Evolutionary conservation across 1,140 invertebrate genomes (phyloP), one percentile per base, ranked within the genome.

Genomic region (Drosophila tani): DNA sequence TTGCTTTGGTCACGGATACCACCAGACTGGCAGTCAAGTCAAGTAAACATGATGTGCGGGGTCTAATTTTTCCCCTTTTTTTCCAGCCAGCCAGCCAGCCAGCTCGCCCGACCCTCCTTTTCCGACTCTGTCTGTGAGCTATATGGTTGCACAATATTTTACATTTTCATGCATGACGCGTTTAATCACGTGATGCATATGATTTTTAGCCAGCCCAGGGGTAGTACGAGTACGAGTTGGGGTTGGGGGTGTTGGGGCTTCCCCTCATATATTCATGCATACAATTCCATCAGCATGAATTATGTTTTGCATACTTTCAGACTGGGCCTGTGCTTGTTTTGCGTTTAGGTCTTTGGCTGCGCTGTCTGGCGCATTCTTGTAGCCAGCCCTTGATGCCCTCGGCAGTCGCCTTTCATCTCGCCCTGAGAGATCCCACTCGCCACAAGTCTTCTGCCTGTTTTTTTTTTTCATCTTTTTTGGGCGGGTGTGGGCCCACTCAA

Each of bases 161-260:
- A 88, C 77, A 91, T 91, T 91, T 91, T 91, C 83, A 91, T 91
- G 87, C 87, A 91, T 91, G 87, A 91, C 87, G 87, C 87, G 87
- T 91, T 91, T 91, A 91, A 84, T 91, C 87, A 91, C 87, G 87
- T 91, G 87, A 91, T 91, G 87, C 87, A 91, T 91, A 91, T 91
- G 87, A 91, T 91, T 91, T 91, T 88, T 82, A 83, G 79, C 82
- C 82, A 51, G 69, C 71, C 73, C 76, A 50, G 73, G 63, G 50
- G 40, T 47, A 66, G 38, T 49, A 55, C 32, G 5, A 43, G 35
- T 6, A 55, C 32, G 5, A 43, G 35, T 6, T 11, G 38, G 59
- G 45, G 19, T 4, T 24, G 15, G 8, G 6, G n/a, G 35, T 21
- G 43, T 21, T 64, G 49, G 64, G 40, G 60, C 17, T 19, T 29